A percentile compares a stretch with the other conserved stretches of the same genome.
phyloP scores from a whole-genome alignment of 2,797 vertebrate species.

The Antrozous pallidus region DNA sequence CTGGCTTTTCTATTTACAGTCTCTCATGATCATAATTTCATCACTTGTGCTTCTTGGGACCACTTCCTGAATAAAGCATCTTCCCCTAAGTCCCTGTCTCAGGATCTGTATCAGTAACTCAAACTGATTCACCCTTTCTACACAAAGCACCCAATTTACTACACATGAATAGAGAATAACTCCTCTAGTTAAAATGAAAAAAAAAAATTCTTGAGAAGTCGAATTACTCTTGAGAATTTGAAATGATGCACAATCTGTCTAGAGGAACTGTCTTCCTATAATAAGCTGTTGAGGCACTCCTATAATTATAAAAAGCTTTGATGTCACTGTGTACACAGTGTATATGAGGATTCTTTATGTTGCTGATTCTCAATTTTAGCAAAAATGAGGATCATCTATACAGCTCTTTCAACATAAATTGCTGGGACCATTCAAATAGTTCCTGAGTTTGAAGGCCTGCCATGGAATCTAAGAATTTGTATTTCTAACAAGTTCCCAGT shows the following conservation, averaged over 20 bases:
- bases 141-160: background rate
- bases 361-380: background rate
- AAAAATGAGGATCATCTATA: background rate
- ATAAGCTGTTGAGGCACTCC: background rate
- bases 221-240: slow-evolving; percentile 28
- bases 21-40: background rate
- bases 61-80: background rate
- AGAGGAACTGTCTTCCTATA: background rate
- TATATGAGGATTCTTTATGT: background rate
- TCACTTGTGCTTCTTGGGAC: background rate
- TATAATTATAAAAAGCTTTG: slow-evolving; percentile 4
- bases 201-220: background rate
- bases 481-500: background rate
- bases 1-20: background rate
- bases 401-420: background rate
- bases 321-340: background rate
- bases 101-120: background rate
- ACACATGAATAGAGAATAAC: background rate
- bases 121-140: slow-evolving; percentile 14
- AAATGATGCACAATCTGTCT: slow-evolving; percentile 51
- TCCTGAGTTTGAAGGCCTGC: background rate
- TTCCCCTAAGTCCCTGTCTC: background rate
- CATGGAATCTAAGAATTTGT: background rate
- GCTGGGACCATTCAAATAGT: background rate
- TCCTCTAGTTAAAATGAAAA: background rate